Evolutionary conservation across 2,797 vertebrate genomes (phyloP).

Genomic region (Urophycis tenuis): DNA sequence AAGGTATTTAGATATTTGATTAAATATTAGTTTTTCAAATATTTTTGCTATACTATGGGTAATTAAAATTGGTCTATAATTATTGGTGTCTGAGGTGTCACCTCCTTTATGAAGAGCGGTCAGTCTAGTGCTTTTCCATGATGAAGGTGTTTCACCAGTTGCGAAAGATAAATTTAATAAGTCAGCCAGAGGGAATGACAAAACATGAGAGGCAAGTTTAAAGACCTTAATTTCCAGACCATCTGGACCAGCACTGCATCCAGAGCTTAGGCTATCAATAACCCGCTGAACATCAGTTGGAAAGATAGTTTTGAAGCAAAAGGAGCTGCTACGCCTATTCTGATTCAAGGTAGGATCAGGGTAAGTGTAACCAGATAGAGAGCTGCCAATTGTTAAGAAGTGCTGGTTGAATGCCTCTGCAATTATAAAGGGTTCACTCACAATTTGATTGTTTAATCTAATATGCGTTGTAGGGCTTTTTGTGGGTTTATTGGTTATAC

Average conservation of each 20-base stretch:
- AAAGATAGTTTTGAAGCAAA: too few species aligned
- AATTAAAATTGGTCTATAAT: slow-evolving; percentile 4
- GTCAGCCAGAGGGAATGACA: not conserved
- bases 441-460: not conserved
- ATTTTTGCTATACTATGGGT: not conserved
- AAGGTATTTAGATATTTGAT: slow-evolving; percentile 3
- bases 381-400: too few species aligned
- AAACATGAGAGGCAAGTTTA: not conserved
- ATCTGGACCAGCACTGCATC: too few species aligned
- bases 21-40: not conserved
- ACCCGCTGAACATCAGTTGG: too few species aligned
- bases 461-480: too few species aligned
- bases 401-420: not conserved
- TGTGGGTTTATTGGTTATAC: too few species aligned
- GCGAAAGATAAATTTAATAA: not conserved
- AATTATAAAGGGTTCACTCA: slow-evolving; percentile 6
- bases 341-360: not conserved
- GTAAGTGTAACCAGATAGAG: too few species aligned
- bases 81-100: not conserved
- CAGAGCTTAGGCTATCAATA: too few species aligned
- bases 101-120: not conserved
- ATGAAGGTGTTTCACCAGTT: not conserved
- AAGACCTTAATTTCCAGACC: too few species aligned
- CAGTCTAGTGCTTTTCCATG: slow-evolving; percentile 1
- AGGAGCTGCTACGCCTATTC: too few species aligned